phyloP scores from a whole-genome alignment of 2,113 vertebrate species.

The Camelus dromedarius region DNA sequence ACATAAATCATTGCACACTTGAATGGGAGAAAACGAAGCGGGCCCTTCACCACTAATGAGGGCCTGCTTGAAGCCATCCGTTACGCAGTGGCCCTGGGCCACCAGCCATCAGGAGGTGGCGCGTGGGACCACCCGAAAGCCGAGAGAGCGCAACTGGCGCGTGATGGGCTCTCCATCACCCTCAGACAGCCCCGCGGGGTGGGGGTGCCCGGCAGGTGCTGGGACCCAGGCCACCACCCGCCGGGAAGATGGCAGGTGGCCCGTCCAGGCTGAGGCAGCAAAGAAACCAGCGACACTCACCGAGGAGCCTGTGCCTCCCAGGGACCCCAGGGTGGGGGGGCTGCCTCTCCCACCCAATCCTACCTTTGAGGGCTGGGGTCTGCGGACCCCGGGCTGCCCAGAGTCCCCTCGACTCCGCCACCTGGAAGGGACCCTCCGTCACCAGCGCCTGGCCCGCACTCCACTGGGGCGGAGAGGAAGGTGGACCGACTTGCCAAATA shows the following conservation, averaged over 20 bases:
- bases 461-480: slow-evolving; percentile 62
- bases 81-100: slow-evolving; percentile 78
- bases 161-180: slow-evolving; percentile 73
- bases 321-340: background rate
- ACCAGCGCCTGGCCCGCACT: slow-evolving; percentile 28
- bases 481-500: slow-evolving; percentile 70
- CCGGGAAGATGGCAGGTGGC: background rate
- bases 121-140: slow-evolving; percentile 64
- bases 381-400: background rate
- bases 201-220: slow-evolving; percentile 54
- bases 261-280: background rate
- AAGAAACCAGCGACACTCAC: slow-evolving; percentile 57
- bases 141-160: slow-evolving; percentile 66
- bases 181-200: slow-evolving; percentile 28
- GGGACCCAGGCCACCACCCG: background rate
- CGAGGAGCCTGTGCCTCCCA: background rate
- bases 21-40: slow-evolving; percentile 77
- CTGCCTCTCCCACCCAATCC: background rate
- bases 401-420: background rate
- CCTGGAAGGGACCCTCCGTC: background rate
- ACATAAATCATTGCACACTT: slow-evolving; percentile 73
- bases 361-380: background rate
- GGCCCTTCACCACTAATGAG: slow-evolving; percentile 81
- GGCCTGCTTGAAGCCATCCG: slow-evolving; percentile 70
- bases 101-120: slow-evolving; percentile 54